phyloP scores from a whole-genome alignment of 64 coral and sea anemone species.

The Actinia equina region DNA sequence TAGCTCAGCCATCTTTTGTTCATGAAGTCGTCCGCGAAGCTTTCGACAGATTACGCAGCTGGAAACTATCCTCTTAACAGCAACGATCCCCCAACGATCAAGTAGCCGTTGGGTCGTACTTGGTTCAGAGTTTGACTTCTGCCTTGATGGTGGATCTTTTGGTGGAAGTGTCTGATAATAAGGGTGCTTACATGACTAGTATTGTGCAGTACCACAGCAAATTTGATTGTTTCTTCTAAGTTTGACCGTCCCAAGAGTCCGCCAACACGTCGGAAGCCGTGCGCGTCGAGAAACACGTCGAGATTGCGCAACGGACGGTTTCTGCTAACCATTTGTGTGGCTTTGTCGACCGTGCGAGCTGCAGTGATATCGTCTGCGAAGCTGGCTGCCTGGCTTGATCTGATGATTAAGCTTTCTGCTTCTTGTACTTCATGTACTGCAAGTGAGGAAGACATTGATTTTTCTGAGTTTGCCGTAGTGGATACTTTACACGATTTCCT shows the following conservation, averaged over 20 bases:
- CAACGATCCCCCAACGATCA: not conserved
- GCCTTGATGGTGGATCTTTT: not conserved
- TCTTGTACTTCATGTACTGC: too few species aligned
- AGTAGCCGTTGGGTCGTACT: not conserved
- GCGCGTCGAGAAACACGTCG: not conserved
- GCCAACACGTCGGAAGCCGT: constrained; percentile 2
- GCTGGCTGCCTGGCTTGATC: too few species aligned
- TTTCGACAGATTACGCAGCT: too few species aligned
- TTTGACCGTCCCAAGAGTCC: not conserved
- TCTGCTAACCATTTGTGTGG: too few species aligned
- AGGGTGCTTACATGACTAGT: not conserved
- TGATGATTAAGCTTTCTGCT: too few species aligned
- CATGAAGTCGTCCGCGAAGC: too few species aligned
- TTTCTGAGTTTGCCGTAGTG: too few species aligned
- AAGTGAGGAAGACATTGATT: too few species aligned
- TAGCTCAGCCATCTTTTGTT: too few species aligned
- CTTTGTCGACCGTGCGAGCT: too few species aligned
- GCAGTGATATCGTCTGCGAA: too few species aligned
- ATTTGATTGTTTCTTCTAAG: not conserved
- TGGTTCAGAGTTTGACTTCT: not conserved
- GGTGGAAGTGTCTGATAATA: constrained; percentile 14
- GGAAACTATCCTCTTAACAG: not conserved
- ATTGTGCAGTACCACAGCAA: not conserved
- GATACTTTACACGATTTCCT: not conserved
- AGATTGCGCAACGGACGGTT: constrained; percentile 7